These are phyloP conservation scores for Syrphus vitripennis DNA, from an alignment of 2,888 invertebrate species.

Conservation along the genomic window DNA sequence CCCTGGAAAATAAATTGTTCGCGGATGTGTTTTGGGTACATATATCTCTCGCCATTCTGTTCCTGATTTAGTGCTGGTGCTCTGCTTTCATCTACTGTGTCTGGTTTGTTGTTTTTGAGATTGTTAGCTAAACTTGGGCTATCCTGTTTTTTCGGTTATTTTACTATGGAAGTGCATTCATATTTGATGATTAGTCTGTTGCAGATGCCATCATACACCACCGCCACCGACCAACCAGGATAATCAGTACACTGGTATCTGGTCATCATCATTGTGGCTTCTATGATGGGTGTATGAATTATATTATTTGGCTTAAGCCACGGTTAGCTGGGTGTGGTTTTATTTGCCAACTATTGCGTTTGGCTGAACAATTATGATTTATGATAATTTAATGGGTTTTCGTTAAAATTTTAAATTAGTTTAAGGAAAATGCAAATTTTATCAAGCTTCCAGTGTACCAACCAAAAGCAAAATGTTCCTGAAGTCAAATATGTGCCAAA, in stretches of 20 bases:
- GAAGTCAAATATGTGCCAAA: too few species aligned
- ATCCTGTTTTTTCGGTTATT: conserved; percentile 10
- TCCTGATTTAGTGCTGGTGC: conserved; percentile 36
- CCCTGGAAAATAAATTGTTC: conserved; percentile 46
- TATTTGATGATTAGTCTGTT: conserved; percentile 48
- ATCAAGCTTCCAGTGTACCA: not conserved
- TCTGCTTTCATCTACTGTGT: conserved; percentile 16
- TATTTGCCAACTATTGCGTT: not conserved
- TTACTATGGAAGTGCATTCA: conserved; percentile 25
- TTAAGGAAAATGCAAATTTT: not conserved
- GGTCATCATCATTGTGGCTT: conserved; percentile 47
- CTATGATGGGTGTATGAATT: conserved; percentile 47
- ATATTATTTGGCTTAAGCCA: conserved; percentile 8
- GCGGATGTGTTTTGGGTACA: conserved; percentile 45
- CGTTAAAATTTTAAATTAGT: not conserved
- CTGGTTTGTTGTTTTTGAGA: conserved; percentile 6
- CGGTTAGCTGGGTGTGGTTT: not conserved
- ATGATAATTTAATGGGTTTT: conserved; percentile 35
- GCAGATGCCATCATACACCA: conserved; percentile 52
- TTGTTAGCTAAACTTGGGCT: conserved; percentile 13
- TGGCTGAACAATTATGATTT: conserved; percentile 37
- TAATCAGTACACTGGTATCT: conserved; percentile 30
- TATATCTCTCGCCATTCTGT: not conserved
- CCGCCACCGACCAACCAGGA: not conserved
- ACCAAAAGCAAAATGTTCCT: too few species aligned